Conservation (phyloP, 35 echinoderm and acorn worm species). For the Stichopus chloronotus region DNA sequence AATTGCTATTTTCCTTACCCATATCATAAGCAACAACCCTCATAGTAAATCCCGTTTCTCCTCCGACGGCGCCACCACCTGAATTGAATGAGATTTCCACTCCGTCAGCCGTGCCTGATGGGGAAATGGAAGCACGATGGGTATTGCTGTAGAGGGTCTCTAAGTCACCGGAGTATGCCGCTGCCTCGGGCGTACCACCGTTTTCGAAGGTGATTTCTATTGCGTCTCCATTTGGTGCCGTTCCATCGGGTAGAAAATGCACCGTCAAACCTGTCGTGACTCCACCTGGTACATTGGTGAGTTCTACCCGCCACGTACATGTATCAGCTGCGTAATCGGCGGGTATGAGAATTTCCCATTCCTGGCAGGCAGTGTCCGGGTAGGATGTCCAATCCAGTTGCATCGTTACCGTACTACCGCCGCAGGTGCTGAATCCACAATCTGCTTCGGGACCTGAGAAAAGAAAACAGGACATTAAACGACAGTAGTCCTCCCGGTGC, state of each 20-base stretch:
- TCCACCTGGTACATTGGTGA: neutral
- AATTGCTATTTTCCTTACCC: neutral
- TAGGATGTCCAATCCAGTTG: neutral
- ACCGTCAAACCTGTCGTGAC: neutral
- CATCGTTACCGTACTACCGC: neutral
- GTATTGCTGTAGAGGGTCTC: neutral
- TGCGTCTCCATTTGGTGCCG: neutral
- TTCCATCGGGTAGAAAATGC: neutral
- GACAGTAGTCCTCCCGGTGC: too few relatives aligned
- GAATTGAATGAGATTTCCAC: constrained; percentile 6
- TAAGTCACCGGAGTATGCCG: neutral
- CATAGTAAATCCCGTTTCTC: neutral
- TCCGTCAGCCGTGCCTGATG: neutral
- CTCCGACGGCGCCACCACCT: neutral
- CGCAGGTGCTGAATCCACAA: neutral
- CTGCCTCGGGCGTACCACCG: accelerated
- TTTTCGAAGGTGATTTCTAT: neutral
- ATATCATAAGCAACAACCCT: constrained; percentile 5
- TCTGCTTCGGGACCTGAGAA: constrained; percentile 4
- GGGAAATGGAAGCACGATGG: neutral
- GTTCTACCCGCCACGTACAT: constrained; percentile 3
- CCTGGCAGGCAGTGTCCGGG: neutral
- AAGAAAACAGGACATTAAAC: too few relatives aligned
- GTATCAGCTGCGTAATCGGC: neutral
- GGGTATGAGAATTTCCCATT: constrained; percentile 10